Conservation (phyloP, 2,888 invertebrate species). For the Ormyrus nitidulus region DNA sequence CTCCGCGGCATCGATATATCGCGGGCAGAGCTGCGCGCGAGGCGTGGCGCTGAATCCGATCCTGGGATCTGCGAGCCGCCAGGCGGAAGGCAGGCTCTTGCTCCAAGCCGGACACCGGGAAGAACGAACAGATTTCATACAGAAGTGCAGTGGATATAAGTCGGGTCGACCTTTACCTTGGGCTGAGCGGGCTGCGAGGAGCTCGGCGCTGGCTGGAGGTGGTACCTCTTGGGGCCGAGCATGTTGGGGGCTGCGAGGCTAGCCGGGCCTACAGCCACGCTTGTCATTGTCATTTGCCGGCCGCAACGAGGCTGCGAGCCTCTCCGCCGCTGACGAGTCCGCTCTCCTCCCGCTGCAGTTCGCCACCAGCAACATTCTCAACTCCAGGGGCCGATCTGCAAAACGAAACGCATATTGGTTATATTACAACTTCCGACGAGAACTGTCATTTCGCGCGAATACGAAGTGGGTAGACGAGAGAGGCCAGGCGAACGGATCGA, state of each 20-base stretch:
- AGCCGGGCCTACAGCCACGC: slow-evolving; percentile 74
- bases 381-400: slow-evolving; percentile 33
- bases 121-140: not conserved
- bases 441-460: slow-evolving; percentile 8
- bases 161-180: slow-evolving; percentile 63
- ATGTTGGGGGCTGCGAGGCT: slow-evolving; percentile 70
- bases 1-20: slow-evolving; percentile 27
- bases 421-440: slow-evolving; percentile 40
- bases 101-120: too few species aligned
- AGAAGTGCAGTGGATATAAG: not conserved
- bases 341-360: slow-evolving; percentile 34
- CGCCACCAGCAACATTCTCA: slow-evolving; percentile 36
- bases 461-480: not conserved
- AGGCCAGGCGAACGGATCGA: not conserved
- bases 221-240: slow-evolving; percentile 71
- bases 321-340: slow-evolving; percentile 37
- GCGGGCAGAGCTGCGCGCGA: slow-evolving; percentile 29
- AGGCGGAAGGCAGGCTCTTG: too few species aligned
- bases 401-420: not conserved
- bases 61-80: not conserved
- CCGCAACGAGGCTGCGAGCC: slow-evolving; percentile 54
- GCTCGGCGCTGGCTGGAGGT: slow-evolving; percentile 66
- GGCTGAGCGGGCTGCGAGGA: slow-evolving; percentile 66
- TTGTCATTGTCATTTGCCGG: slow-evolving; percentile 74
- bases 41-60: slow-evolving; percentile 34